Conservation (phyloP, 2,797 vertebrate species). For the Enteromius afrohamiltoni region DNA sequence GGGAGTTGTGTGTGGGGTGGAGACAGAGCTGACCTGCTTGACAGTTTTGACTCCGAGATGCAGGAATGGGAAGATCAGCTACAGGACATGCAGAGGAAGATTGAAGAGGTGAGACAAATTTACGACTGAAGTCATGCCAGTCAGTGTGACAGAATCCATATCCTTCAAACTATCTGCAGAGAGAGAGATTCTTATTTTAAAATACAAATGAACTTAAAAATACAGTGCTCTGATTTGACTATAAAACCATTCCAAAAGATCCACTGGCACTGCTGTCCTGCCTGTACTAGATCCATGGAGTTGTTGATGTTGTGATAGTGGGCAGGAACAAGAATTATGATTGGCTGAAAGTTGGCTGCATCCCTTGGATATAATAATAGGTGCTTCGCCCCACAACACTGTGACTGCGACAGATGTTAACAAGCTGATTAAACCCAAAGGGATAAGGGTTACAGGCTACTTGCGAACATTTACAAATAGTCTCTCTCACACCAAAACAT, state of each 20-base stretch:
- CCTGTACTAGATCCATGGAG: neutral
- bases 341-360: slow-evolving; percentile 47
- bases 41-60: slow-evolving; percentile 94
- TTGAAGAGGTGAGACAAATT: slow-evolving; percentile 87
- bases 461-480: slow-evolving; percentile 17
- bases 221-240: neutral
- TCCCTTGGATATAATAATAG: slow-evolving; percentile 60
- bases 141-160: neutral
- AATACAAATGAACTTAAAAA: neutral
- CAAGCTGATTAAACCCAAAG: slow-evolving; percentile 71
- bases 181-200: slow-evolving; percentile 3
- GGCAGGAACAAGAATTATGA: slow-evolving; percentile 16
- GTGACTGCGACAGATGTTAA: slow-evolving; percentile 74
- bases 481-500: neutral
- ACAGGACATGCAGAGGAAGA: slow-evolving; percentile 94
- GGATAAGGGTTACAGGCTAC: slow-evolving; percentile 50
- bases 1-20: slow-evolving; percentile 83
- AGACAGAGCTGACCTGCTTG: slow-evolving; percentile 87
- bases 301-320: slow-evolving; percentile 18
- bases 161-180: neutral
- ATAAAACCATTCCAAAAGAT: neutral
- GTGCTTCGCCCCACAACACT: slow-evolving; percentile 60
- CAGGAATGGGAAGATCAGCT: slow-evolving; percentile 98
- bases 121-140: neutral
- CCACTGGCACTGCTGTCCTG: neutral